A percentile compares a stretch with the other conserved stretches of the same genome.
Evolutionary conservation across 2,113 vertebrate species (phyloP).

Genomic region (Nothoprocta pentlandii): DNA sequence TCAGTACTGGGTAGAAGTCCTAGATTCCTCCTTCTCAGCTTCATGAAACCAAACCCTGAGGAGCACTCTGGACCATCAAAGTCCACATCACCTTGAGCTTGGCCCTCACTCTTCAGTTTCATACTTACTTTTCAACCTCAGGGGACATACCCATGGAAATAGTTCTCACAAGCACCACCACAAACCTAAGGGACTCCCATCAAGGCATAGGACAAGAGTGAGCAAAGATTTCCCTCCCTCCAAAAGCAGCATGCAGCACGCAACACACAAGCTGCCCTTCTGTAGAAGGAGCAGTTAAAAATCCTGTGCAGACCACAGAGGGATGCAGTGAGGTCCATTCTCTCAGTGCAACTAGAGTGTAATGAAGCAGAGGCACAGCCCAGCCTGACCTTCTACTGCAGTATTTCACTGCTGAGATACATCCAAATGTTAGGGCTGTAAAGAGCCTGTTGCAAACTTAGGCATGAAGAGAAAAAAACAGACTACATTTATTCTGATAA

Average conservation of each 20-base stretch:
- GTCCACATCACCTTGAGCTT: background rate
- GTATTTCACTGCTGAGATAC: background rate
- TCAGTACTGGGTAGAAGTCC: background rate
- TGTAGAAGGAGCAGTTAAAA: background rate
- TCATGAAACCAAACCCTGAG: background rate
- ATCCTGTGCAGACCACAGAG: background rate
- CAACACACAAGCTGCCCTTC: background rate
- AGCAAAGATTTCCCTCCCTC: background rate
- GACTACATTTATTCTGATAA: background rate
- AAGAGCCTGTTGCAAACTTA: background rate
- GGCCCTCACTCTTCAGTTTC: background rate
- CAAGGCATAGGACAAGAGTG: background rate
- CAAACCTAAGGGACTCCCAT: background rate
- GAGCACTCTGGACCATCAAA: background rate
- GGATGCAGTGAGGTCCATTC: rapidly evolving
- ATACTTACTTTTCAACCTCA: background rate
- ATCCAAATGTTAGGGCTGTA: rapidly evolving
- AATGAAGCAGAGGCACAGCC: background rate
- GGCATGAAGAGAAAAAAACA: background rate
- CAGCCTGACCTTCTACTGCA: background rate
- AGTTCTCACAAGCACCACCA: background rate
- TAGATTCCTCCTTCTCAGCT: background rate
- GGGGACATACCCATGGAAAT: background rate
- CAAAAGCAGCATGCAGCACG: background rate
- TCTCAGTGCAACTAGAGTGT: background rate